Conservation (phyloP, 2,797 vertebrate species). For the Acipenser ruthenus region DNA sequence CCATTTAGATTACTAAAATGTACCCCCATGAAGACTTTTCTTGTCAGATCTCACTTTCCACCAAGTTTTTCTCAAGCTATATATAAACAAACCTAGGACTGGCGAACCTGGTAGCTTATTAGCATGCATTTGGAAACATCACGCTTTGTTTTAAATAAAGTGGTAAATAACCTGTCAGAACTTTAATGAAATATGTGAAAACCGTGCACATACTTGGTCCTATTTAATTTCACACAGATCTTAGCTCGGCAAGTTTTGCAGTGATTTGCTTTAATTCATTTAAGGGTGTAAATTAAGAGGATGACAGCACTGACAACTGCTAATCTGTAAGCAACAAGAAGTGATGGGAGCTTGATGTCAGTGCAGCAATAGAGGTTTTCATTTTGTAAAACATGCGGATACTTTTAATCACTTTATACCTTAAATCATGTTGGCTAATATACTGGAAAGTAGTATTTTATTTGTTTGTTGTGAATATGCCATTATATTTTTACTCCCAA, state of each 20-base stretch:
- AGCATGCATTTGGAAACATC: conserved; percentile 5
- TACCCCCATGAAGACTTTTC: no score
- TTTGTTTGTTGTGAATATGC: no score
- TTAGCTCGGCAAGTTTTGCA: conserved; percentile 33
- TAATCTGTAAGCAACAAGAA: conserved; percentile 61
- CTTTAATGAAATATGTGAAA: conserved; percentile 14
- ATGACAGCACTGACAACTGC: conserved; percentile 61
- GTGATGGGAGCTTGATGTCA: conserved; percentile 50
- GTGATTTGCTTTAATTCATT: conserved; percentile 48
- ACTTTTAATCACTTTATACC: no score
- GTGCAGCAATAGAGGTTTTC: conserved; percentile 54
- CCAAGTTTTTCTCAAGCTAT: no score
- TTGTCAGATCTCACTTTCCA: no score
- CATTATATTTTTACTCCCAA: no score
- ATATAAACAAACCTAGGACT: background rate
- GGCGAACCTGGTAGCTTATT: background rate
- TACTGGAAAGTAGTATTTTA: no score
- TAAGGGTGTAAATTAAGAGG: conserved; percentile 60
- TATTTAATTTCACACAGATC: conserved; percentile 24
- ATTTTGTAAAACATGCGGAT: conserved; percentile 56
- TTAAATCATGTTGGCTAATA: no score
- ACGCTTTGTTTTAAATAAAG: conserved; percentile 11
- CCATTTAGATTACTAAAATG: no score
- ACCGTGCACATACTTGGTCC: conserved; percentile 10
- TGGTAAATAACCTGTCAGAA: conserved; percentile 11